These are phyloP conservation scores for Thamnophis sirtalis DNA, from an alignment of 2,113 vertebrate species.

Conservation along the genomic window DNA sequence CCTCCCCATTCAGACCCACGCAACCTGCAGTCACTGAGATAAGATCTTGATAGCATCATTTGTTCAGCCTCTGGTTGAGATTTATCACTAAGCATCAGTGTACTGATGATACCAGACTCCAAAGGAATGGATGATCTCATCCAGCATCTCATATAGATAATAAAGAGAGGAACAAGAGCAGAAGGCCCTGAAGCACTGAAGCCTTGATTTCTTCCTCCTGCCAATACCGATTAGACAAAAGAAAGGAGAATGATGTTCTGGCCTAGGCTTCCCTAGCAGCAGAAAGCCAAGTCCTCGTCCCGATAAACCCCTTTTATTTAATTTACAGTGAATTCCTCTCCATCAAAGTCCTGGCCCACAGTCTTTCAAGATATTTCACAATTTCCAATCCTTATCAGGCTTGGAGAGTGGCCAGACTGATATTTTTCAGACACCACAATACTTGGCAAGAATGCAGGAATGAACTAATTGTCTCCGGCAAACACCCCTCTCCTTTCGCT, in stretches of 20 bases:
- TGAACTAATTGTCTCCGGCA: no score
- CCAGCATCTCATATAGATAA: not conserved
- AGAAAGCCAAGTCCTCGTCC: no score
- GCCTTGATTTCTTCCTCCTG: not conserved
- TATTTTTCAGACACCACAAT: no score
- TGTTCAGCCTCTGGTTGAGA: not conserved
- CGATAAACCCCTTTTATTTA: no score
- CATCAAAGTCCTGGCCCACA: no score
- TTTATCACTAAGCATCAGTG: not conserved
- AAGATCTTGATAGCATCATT: not conserved
- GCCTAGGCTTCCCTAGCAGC: no score
- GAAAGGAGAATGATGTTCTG: not conserved
- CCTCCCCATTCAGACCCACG: not conserved
- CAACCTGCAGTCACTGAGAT: not conserved
- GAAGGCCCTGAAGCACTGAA: not conserved
- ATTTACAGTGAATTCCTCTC: no score
- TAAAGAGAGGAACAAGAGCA: not conserved
- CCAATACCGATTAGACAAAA: not conserved
- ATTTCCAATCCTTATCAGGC: no score
- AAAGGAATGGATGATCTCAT: not conserved
- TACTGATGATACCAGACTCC: not conserved
- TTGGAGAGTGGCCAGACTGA: no score
- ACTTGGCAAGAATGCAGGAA: no score
- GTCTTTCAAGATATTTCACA: no score
- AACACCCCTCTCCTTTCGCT: no score